These are phyloP conservation scores for Syngnathus floridae DNA, from an alignment of 2,113 vertebrate genomes.

Conservation along the genomic window DNA sequence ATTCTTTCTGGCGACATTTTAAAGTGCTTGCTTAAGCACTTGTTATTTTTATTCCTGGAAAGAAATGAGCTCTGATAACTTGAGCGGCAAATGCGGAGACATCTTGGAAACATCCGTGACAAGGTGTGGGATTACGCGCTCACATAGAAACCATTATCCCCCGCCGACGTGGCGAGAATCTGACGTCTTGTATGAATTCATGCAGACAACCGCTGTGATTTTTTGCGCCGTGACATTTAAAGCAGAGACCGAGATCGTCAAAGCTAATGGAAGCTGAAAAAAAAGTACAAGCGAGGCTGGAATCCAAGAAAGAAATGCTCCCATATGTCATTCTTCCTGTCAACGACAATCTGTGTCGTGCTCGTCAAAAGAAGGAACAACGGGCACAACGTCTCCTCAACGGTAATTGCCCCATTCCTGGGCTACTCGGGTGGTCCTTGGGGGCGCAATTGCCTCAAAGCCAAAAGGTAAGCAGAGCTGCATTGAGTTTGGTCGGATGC, in stretches of 20 bases:
- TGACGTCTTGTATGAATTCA: conserved; percentile 27
- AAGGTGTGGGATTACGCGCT: background rate
- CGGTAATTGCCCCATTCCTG: no score
- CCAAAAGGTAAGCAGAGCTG: no score
- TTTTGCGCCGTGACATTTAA: conserved; percentile 47
- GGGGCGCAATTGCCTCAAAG: no score
- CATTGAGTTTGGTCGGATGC: no score
- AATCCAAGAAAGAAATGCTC: background rate
- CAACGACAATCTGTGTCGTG: no score
- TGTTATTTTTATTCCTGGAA: background rate
- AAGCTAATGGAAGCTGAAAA: background rate
- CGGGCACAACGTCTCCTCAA: no score
- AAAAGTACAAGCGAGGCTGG: background rate
- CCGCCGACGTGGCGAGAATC: conserved; percentile 17
- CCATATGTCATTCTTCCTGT: background rate
- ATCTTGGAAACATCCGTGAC: background rate
- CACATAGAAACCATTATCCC: background rate
- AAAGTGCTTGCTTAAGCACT: background rate
- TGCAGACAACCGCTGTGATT: conserved; percentile 24
- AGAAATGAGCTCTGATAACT: background rate
- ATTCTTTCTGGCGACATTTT: no score
- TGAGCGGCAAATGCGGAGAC: background rate
- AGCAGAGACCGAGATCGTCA: conserved; percentile 8
- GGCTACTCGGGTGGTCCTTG: no score
- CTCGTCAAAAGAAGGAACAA: no score